Evolutionary conservation across 2,113 vertebrate genomes (phyloP).

Genomic region (Haliaeetus leucogaster): DNA sequence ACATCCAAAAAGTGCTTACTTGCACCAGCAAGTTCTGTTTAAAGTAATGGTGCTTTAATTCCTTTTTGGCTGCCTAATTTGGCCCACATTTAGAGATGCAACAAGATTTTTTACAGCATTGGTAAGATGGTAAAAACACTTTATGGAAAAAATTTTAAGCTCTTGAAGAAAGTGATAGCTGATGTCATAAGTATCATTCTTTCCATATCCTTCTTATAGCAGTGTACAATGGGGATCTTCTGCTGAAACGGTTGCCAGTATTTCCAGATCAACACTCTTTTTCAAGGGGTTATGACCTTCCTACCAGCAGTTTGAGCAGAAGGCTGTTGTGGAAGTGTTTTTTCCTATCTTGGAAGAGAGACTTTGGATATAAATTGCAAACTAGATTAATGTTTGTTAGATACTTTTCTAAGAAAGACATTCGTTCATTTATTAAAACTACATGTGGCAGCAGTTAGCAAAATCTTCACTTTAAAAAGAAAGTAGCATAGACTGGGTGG

Average conservation of each 20-base stretch:
- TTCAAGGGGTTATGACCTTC: neutral
- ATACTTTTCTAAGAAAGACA: neutral
- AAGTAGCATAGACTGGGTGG: neutral
- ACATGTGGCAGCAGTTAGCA: neutral
- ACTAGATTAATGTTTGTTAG: neutral
- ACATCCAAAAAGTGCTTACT: neutral
- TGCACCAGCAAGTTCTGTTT: neutral
- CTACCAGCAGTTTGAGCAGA: neutral
- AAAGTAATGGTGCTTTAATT: neutral
- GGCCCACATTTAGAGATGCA: neutral
- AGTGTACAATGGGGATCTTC: neutral
- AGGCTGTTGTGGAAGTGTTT: neutral
- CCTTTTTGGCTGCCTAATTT: neutral
- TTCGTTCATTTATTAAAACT: neutral
- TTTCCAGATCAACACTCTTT: neutral
- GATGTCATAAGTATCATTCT: neutral
- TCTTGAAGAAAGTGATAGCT: constrained; percentile 15
- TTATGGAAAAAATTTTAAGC: neutral
- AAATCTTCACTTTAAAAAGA: neutral
- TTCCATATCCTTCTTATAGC: neutral
- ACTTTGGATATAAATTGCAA: neutral
- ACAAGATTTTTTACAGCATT: neutral
- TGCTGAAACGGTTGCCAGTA: neutral
- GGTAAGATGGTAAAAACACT: neutral
- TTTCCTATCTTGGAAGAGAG: neutral